Evolutionary conservation across 2,888 invertebrate genomes (phyloP), one percentile per base, ranked within the genome.

Genomic region (Cataglyphis cursor): DNA sequence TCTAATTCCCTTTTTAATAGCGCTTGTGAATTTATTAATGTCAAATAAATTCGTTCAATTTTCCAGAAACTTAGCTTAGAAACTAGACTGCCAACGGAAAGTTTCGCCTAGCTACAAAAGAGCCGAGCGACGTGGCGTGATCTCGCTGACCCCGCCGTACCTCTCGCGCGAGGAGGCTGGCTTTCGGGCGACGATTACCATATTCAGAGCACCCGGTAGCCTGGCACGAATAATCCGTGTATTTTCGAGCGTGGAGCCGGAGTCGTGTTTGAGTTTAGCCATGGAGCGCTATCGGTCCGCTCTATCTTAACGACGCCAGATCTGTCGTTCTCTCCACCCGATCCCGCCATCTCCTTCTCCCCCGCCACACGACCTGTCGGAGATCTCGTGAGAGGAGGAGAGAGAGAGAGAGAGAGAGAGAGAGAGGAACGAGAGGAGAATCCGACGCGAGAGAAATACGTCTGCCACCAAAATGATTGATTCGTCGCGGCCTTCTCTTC

Each of bases 231-330:
- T 90, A 89, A 90, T 90, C 90, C 88, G 86, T 89, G 90, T 89
- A 90, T 89, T 90, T 90, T 90, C 90, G 88, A 90, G 66, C 88
- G 74, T 82, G 70, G 81, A 62, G 41, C 31, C 48, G 64, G 51
- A 31, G 48, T 64, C 44, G 82, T 83, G 87, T 70, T 87, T 72
- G 85, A 85, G 88, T 87, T 82, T 84, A 84, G 84, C 81, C 86
- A 85, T 82, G 84, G 82, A 83, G 24, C 89, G 87, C 82, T 93
- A 93, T 93, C 93, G 86, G 84, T 10, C 81, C 83, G 87, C 89
- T 92, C 88, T 91, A 92, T 93, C 93, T 93, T 91, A 92, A 92
- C 93, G 90, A 92, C 89, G 90, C 88, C 89, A 89, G 90, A 89
- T 91, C 91, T 88, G 91, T 90, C 91, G 87, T 90, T 88, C 85